Evolutionary conservation across 2,113 vertebrate species (phyloP), one percentile per base, ranked within the genome.

Genomic region (Paraplagusia blochii): DNA sequence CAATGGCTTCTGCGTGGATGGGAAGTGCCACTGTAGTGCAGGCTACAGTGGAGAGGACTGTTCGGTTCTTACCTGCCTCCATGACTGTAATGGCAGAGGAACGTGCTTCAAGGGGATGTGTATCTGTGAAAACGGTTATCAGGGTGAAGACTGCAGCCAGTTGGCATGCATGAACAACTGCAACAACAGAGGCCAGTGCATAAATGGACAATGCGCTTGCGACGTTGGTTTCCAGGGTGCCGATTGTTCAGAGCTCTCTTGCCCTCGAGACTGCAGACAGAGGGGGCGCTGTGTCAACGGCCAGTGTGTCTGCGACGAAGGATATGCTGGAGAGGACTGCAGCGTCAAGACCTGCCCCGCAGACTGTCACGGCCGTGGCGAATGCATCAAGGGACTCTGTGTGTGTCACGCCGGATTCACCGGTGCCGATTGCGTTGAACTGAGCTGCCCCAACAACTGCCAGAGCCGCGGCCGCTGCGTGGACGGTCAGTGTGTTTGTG

Each of bases 221-320:
- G 35, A 92, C 0, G 90, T 91, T 0, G 91, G 89, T 1, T 96
- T 90, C 85, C 86, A 67, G 0, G 95, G 95, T 0, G 87, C 92
- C 0, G 94, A 96, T 69, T 98, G 96, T 9, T 70, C 74, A 0
- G 91, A 95, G 35, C 80, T 91, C 7, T 86, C 91, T 1, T 98
- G 96, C 34, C 94, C 92, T 0, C 33, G 70, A 0, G 85, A 92
- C 69, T 99, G 96, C 69, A 86, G 82, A 64, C 45, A 75, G 45
- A 88, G 87, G 0, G 96, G 95, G 0, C 91, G 66, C 48, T 99
- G 95, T 0, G 80, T 95, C 7, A 88, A 94, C 0, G 96, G 95
- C 0, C 89, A 61, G 42, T 99, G 96, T 0, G 70, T 94, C 44
- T 99, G 96, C 0, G 85, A 95, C 3, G 90, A 92, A 0, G 92